Evolutionary conservation across 2,797 vertebrate genomes (phyloP), one percentile per base, ranked within the genome.

Genomic region (Sebastiscus albofasciatus): DNA sequence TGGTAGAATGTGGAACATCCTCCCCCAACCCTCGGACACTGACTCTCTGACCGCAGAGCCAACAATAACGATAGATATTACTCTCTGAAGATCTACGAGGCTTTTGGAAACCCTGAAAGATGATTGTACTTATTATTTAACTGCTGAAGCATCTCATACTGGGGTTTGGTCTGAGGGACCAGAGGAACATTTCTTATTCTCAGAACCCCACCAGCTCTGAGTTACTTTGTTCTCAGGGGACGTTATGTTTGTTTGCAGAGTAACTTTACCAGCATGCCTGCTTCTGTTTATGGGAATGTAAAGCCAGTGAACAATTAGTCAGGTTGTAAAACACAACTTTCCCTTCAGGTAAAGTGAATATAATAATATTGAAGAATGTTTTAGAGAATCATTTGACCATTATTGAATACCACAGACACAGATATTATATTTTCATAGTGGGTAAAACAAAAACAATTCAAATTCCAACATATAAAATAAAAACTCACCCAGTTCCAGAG

Each of bases 401-500:
- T 33, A 7, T 6, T 42, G 1, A 22, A 24, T 55, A 27, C 20
- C 16, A 36, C 12, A 27, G 2, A 20, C 33, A 22, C 6, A 54
- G 18, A 39, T 27, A 20, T 18, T 20, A 8, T n/a, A 13, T 33
- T 52, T 68, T 34, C 24, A 54, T 29, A 18, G 6, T 6, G 42
- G 42, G 6, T 46, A 46, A 46, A 0, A 54, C 14, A 18, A 61
- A 68, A 1, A 49, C 3, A 2, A 26, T 20, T 29, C 18, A 22
- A 39, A 36, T 36, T 67, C 6, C 8, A 75, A 49, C 13, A 67
- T 4, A 62, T 6, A 26, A 2, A 58, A 68, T 1, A n/a, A 29
- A 12, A 5, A 22, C 86, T 92, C 80, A 95, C 95, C 95, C 13
- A 94, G 87, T 12, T 92, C 75, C 12, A 81, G 29, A 27, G 90